These are phyloP conservation scores for Eutrigla gurnardus DNA, from an alignment of 2,797 vertebrate genomes.

Conservation along the genomic window DNA sequence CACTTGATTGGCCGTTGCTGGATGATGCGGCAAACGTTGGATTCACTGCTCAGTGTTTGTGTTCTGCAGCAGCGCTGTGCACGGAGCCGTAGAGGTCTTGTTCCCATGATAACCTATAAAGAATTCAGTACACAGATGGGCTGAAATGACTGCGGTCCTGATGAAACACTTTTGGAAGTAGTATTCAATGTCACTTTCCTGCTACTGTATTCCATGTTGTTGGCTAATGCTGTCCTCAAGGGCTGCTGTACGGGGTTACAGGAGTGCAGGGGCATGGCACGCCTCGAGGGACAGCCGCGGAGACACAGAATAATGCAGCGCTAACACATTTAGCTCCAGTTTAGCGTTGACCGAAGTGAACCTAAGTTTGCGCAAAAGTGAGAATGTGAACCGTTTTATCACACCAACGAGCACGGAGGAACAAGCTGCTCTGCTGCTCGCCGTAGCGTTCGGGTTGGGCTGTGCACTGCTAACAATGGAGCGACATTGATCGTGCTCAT, in stretches of 20 bases:
- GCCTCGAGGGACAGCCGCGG: not conserved
- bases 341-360: not conserved
- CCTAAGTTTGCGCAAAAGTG: not conserved
- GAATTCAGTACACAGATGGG: conserved; percentile 57
- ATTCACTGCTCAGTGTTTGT: conserved; percentile 27
- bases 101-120: conserved; percentile 59
- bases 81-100: conserved; percentile 29
- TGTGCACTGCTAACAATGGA: too few relatives aligned
- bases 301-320: not conserved
- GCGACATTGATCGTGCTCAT: conserved; percentile 44
- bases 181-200: conserved; percentile 41
- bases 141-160: conserved; percentile 46
- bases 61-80: conserved; percentile 12
- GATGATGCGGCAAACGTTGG: too few relatives aligned
- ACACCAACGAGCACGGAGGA: too few relatives aligned
- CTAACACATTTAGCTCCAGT: not conserved
- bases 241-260: not conserved
- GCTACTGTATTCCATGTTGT: conserved; percentile 14
- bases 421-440: conserved; percentile 10
- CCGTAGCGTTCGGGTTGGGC: conserved; percentile 15
- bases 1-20: too few relatives aligned
- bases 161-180: conserved; percentile 41
- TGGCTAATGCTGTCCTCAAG: conserved; percentile 8
- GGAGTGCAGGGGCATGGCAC: not conserved
- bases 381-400: not conserved